These are phyloP conservation scores for Drosophila insularis DNA, from an alignment of 1,140 invertebrate species.

Conservation along the genomic window DNA sequence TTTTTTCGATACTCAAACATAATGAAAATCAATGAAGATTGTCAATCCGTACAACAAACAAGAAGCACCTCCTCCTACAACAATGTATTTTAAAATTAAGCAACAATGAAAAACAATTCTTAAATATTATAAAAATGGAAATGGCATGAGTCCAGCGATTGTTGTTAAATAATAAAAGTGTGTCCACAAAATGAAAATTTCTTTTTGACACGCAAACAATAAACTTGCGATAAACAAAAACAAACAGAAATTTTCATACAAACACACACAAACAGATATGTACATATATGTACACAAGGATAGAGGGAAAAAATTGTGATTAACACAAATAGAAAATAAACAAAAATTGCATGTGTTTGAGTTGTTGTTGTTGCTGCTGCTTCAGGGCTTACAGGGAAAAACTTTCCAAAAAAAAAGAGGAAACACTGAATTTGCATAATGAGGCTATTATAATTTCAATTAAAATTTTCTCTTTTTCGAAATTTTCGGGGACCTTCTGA, in stretches of 20 bases:
- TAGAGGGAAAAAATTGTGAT: slow-evolving; percentile 35
- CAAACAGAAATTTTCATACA: slow-evolving; percentile 29
- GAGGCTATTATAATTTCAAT: slow-evolving; percentile 78
- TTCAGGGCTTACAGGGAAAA: neutral
- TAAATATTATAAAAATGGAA: slow-evolving; percentile 28
- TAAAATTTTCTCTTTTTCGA: slow-evolving; percentile 55
- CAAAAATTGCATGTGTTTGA: slow-evolving; percentile 43
- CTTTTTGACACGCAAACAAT: slow-evolving; percentile 55
- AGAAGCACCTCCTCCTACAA: neutral
- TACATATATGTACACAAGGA: neutral
- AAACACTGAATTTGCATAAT: slow-evolving; percentile 62
- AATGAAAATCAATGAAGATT: too few species aligned
- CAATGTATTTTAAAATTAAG: neutral
- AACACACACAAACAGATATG: slow-evolving; percentile 14
- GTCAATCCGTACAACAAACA: neutral
- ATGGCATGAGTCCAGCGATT: slow-evolving; percentile 17
- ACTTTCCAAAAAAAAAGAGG: neutral
- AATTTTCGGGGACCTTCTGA: slow-evolving; percentile 34
- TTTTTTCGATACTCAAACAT: neutral
- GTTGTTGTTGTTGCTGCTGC: slow-evolving; percentile 24
- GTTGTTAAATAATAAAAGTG: slow-evolving; percentile 55
- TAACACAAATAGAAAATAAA: slow-evolving; percentile 61
- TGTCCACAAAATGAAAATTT: slow-evolving; percentile 48
- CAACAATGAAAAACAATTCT: slow-evolving; percentile 5
- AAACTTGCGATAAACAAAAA: slow-evolving; percentile 57